Conservation (phyloP, 2,113 vertebrate species). For the Dasyurus viverrinus region DNA sequence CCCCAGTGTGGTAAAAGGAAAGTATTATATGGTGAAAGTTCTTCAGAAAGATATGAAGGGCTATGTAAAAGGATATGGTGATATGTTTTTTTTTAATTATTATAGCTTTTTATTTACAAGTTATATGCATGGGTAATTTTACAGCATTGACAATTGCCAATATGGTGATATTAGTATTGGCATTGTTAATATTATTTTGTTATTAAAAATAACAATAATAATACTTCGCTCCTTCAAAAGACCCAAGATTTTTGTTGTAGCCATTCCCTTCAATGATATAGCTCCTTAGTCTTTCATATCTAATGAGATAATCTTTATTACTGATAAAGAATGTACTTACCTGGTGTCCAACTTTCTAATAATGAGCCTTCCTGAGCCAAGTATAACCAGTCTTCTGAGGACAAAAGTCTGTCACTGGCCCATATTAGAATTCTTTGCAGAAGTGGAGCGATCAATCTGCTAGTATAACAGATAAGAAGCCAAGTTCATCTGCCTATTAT, state of each 20-base stretch:
- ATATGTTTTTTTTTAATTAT: too few relatives aligned
- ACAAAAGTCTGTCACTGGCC: neutral
- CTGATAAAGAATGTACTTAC: neutral
- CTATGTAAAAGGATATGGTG: neutral
- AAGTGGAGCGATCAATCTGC: neutral
- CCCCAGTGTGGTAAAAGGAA: conserved; percentile 43
- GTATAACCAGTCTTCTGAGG: neutral
- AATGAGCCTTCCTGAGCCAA: neutral
- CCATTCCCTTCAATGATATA: neutral
- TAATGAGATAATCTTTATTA: neutral
- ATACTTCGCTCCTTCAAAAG: neutral
- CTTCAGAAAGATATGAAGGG: conserved; percentile 6
- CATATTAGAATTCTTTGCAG: neutral
- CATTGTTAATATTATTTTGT: neutral
- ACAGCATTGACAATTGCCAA: too few relatives aligned
- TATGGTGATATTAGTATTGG: neutral
- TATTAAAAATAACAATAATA: conserved; percentile 36
- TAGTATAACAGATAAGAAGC: neutral
- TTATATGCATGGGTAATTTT: too few relatives aligned
- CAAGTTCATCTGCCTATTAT: neutral
- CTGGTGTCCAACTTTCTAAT: neutral
- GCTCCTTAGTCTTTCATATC: neutral
- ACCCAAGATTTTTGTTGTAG: neutral
- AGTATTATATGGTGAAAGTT: conserved; percentile 27
- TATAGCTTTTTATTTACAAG: too few relatives aligned